Conservation (phyloP, 2,797 vertebrate genomes). For the Falco peregrinus region DNA sequence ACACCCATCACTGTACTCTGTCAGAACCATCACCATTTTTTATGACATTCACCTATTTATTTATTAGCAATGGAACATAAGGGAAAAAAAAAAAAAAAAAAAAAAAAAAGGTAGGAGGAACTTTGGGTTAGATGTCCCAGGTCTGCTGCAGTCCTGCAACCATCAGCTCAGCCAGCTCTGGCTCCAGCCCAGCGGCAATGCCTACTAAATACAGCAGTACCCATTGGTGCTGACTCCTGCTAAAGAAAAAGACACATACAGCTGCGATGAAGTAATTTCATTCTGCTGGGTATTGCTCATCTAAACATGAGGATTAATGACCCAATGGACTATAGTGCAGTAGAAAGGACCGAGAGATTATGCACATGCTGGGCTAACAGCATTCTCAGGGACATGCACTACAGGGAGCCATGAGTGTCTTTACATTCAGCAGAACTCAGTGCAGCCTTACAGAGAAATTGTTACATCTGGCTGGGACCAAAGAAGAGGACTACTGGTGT, state of each 20-base stretch:
- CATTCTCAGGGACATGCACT: neutral
- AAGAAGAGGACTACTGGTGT: neutral
- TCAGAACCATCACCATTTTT: neutral
- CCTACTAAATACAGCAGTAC: neutral
- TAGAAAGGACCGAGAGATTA: neutral
- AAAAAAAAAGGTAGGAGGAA: neutral
- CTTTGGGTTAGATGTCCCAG: neutral
- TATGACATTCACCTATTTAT: neutral
- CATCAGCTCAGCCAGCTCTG: neutral
- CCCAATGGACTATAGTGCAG: fast-evolving
- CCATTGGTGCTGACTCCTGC: too few species aligned
- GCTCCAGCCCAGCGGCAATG: neutral
- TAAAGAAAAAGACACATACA: neutral
- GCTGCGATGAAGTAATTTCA: neutral
- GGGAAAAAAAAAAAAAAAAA: neutral
- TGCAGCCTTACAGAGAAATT: neutral
- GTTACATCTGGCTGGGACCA: neutral
- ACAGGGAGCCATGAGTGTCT: neutral
- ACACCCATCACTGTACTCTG: neutral
- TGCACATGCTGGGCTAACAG: fast-evolving
- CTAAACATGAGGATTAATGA: neutral
- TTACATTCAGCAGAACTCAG: neutral
- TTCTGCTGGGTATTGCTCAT: neutral
- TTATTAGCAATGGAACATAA: neutral
- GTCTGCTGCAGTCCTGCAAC: neutral